Percentiles rank a stretch among this genome's conserved stretches.
Evolutionary conservation across 2,113 vertebrate species (phyloP).

Genomic region (Cyprinodon variegatus): DNA sequence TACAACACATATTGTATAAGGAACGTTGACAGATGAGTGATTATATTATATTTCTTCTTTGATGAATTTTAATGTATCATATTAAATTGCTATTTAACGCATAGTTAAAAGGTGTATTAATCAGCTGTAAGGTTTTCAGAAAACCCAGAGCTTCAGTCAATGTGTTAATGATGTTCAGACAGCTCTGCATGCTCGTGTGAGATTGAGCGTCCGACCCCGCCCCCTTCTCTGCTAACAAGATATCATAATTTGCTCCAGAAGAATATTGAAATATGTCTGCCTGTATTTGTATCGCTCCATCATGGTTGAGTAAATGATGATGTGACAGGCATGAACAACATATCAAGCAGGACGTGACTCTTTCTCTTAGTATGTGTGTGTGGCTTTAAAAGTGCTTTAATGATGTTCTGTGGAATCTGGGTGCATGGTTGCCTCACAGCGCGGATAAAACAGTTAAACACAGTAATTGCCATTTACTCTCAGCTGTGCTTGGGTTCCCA

Average conservation of each 20-base stretch:
- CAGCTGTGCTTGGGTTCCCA: constrained; percentile 65
- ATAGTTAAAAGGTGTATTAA: constrained; percentile 35
- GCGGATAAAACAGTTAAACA: constrained; percentile 72
- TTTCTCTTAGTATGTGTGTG: background rate
- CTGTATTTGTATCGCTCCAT: constrained; percentile 67
- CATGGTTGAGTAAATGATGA: constrained; percentile 64
- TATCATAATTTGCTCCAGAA: constrained; percentile 61
- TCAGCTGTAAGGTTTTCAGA: constrained; percentile 25
- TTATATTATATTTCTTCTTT: background rate
- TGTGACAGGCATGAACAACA: constrained; percentile 70
- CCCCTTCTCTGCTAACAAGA: constrained; percentile 63
- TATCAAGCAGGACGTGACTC: constrained; percentile 42
- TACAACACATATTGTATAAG: background rate
- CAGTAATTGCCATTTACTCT: constrained; percentile 77
- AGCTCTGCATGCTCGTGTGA: background rate
- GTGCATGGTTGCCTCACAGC: constrained; percentile 65
- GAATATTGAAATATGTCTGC: constrained; percentile 67
- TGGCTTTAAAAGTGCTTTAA: constrained; percentile 60
- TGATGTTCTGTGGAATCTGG: constrained; percentile 61
- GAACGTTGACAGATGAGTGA: background rate
- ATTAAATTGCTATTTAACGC: background rate
- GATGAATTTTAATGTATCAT: background rate
- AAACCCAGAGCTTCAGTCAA: constrained; percentile 8
- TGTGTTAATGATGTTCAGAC: background rate
- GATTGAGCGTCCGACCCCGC: background rate